Percentiles rank a stretch among this genome's conserved stretches.
Evolutionary conservation across 2,797 vertebrate genomes (phyloP).

Genomic region (Ciconia nigra): DNA sequence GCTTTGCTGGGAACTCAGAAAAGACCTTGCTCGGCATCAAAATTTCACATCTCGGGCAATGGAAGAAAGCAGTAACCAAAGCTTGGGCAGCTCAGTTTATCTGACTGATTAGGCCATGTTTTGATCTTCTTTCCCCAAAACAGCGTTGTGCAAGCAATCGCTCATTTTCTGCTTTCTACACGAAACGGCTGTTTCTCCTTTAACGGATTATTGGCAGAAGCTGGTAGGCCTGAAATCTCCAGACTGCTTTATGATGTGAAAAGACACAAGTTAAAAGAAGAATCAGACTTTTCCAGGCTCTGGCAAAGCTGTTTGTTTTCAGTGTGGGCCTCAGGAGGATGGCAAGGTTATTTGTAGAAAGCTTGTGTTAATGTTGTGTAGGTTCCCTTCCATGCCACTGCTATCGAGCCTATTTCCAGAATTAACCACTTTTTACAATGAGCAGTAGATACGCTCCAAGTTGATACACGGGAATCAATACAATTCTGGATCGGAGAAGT

Average conservation of each 20-base stretch:
- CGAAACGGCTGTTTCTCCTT: not conserved
- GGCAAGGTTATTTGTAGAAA: not conserved
- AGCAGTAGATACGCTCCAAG: not conserved
- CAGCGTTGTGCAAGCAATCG: not conserved
- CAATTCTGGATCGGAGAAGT: not conserved
- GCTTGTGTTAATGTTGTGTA: not conserved
- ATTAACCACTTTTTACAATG: not conserved
- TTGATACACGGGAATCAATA: not conserved
- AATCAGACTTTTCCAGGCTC: not conserved
- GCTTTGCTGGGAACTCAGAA: not conserved
- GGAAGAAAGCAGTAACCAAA: not conserved
- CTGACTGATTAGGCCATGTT: not conserved
- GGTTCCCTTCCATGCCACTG: not conserved
- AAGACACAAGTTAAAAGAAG: not conserved
- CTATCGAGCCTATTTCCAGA: not conserved
- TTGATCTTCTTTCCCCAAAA: not conserved
- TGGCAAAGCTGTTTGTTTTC: not conserved
- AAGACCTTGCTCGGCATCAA: not conserved
- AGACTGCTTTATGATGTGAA: not conserved
- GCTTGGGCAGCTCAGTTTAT: not conserved
- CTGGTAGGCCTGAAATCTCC: not conserved
- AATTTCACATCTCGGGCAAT: not conserved
- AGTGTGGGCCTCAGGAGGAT: not conserved
- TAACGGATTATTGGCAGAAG: not conserved
- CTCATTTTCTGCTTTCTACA: not conserved